These are phyloP conservation scores for Bilobella aurantiaca DNA, from an alignment of 1,140 invertebrate species.

Conservation along the genomic window DNA sequence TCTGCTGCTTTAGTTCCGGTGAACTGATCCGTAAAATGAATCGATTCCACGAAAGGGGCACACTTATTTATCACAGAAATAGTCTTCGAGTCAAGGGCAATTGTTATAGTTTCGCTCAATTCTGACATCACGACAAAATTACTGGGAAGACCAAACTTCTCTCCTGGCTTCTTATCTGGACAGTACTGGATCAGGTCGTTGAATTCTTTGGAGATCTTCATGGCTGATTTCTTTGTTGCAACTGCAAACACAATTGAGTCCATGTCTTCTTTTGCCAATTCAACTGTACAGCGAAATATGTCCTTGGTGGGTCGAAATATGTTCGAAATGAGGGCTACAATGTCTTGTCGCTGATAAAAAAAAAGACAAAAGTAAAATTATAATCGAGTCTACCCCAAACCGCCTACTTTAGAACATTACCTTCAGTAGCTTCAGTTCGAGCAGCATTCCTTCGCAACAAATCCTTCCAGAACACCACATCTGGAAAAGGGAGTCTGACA, in stretches of 20 bases:
- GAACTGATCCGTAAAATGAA: slow-evolving; percentile 81
- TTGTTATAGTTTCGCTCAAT: slow-evolving; percentile 70
- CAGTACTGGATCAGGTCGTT: slow-evolving; percentile 67
- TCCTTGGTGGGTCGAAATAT: slow-evolving; percentile 73
- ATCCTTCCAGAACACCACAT: slow-evolving; percentile 32
- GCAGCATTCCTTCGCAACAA: slow-evolving; percentile 84
- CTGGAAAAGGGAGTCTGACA: slow-evolving; percentile 31
- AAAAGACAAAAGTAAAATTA: slow-evolving; percentile 1
- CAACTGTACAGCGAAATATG: slow-evolving; percentile 72
- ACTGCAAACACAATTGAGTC: slow-evolving; percentile 83
- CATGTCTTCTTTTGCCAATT: slow-evolving; percentile 80
- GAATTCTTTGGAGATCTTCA: slow-evolving; percentile 80
- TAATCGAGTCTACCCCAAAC: not conserved
- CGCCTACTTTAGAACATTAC: slow-evolving; percentile 38
- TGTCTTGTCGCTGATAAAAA: slow-evolving; percentile 67
- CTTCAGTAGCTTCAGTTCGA: slow-evolving; percentile 89
- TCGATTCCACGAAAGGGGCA: slow-evolving; percentile 77
- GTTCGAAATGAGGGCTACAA: slow-evolving; percentile 75
- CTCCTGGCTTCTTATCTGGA: slow-evolving; percentile 71
- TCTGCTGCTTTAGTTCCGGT: slow-evolving; percentile 29
- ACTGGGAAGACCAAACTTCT: slow-evolving; percentile 73
- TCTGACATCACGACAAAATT: slow-evolving; percentile 79
- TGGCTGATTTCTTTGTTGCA: slow-evolving; percentile 76
- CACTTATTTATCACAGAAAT: slow-evolving; percentile 72
- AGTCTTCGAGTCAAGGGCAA: slow-evolving; percentile 73